Evolutionary conservation across 2,797 vertebrate genomes (phyloP).

Genomic region (Chromobotia macracanthus): DNA sequence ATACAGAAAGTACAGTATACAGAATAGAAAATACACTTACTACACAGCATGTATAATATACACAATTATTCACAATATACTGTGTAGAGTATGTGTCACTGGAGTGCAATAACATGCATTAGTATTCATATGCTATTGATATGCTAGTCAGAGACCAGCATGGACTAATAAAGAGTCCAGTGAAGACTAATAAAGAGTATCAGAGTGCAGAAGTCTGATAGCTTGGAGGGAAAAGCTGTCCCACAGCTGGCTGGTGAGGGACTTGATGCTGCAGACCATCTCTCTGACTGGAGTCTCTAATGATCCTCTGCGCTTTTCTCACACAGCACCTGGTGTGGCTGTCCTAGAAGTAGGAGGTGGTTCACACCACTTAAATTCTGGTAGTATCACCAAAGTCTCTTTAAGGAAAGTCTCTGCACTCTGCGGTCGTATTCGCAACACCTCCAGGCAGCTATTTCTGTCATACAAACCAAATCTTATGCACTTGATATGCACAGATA

Average conservation of each 20-base stretch:
- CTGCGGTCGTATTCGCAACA: too few species aligned
- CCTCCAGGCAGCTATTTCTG: too few species aligned
- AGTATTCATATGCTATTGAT: not conserved
- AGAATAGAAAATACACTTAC: not conserved
- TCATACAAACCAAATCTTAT: too few species aligned
- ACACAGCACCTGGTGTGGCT: not conserved
- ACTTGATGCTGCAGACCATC: not conserved
- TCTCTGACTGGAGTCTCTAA: not conserved
- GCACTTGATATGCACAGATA: too few species aligned
- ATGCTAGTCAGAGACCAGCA: not conserved
- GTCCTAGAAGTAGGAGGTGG: not conserved
- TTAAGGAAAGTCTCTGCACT: too few species aligned
- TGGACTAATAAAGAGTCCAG: slow-evolving; percentile 7
- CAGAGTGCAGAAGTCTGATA: slow-evolving; percentile 5
- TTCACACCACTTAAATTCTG: not conserved
- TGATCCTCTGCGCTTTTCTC: not conserved
- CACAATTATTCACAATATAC: slow-evolving; percentile 3
- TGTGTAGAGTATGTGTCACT: not conserved
- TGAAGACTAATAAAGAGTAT: not conserved
- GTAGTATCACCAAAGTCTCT: not conserved
- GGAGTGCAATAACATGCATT: not conserved
- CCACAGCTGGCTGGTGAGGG: not conserved
- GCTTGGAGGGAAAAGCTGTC: not conserved
- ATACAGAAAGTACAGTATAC: not conserved
- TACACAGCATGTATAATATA: not conserved